Evolutionary conservation across 2,797 vertebrate genomes (phyloP), one percentile per base, ranked within the genome.

Genomic region (Chrosomus eos): DNA sequence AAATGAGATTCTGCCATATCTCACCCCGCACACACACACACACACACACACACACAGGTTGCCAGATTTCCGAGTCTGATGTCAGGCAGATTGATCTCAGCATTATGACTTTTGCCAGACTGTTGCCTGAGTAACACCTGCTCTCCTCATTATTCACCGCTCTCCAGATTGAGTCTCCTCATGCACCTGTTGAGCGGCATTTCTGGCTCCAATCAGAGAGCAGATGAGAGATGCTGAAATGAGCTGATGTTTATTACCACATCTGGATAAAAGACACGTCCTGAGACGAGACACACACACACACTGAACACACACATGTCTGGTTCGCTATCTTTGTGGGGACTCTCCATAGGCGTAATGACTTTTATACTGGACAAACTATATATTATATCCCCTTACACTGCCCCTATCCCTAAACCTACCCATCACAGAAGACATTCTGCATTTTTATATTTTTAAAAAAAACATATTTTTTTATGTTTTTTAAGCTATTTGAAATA

Each of bases 71-170:
- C 36, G 43, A 78, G 55, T 66, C 74, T 78, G 74, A 68, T 64
- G 74, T 75, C 73, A 86, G 38, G 19, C 53, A 72, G 55, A 73
- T 68, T 80, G 33, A 80, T 72, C 81, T 64, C 28, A 45, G 71
- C 31, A 74, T 66, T 26, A 62, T 67, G 75, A 51, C 55, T 38
- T 81, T 86, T 86, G 74, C 85, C 80, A 86, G 85, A 64, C 55
- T 82, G 74, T 13, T 82, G 74, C 48, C 58, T 58, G 81, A 78
- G 68, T 51, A 82, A 82, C 81, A 86, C 85, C 85, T 86, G 85
- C 75, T 83, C 85, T 79, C 55, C 45, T 83, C 76, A 86, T 86
- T 83, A 86, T 86, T 86, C 81, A 66, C 23, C 16, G 55, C 26
- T 23, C 31, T 77, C 85, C 81, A 86, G 85, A 83, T 73, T 67